Evolutionary conservation across 2,113 vertebrate genomes (phyloP).

Genomic region (Melanerpes formicivorus): DNA sequence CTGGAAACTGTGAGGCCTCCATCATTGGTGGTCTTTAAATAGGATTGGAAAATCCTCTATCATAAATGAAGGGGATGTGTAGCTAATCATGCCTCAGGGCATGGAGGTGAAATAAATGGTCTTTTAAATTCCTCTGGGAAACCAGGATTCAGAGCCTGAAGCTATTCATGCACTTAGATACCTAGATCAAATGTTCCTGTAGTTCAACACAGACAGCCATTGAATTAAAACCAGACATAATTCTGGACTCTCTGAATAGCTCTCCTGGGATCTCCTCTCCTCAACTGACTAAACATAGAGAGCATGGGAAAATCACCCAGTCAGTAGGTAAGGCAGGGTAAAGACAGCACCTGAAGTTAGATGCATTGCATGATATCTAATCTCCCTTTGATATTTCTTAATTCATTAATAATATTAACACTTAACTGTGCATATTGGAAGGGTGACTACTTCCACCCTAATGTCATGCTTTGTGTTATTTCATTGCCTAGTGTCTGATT

Average conservation of each 20-base stretch:
- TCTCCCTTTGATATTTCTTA: background rate
- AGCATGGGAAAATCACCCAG: background rate
- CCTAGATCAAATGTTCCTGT: background rate
- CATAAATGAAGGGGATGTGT: background rate
- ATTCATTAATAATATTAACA: background rate
- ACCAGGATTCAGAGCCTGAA: background rate
- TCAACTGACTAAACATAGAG: background rate
- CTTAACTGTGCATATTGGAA: background rate
- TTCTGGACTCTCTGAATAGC: background rate
- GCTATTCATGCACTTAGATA: background rate
- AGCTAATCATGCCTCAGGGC: background rate
- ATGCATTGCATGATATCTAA: background rate
- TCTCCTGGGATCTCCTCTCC: background rate
- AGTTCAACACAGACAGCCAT: background rate
- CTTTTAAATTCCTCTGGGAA: slow-evolving; percentile 22
- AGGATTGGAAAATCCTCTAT: background rate
- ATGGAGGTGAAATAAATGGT: background rate
- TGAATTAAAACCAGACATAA: background rate
- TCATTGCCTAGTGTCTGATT: background rate
- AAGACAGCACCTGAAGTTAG: background rate
- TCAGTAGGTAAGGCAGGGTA: background rate
- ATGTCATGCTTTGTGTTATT: background rate
- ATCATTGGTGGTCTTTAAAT: background rate
- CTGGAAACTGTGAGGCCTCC: background rate
- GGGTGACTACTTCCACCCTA: accelerated